Percentiles rank a stretch among this genome's conserved stretches.
Conservation (phyloP, 2,888 invertebrate species). For the Synergus umbraculus region DNA sequence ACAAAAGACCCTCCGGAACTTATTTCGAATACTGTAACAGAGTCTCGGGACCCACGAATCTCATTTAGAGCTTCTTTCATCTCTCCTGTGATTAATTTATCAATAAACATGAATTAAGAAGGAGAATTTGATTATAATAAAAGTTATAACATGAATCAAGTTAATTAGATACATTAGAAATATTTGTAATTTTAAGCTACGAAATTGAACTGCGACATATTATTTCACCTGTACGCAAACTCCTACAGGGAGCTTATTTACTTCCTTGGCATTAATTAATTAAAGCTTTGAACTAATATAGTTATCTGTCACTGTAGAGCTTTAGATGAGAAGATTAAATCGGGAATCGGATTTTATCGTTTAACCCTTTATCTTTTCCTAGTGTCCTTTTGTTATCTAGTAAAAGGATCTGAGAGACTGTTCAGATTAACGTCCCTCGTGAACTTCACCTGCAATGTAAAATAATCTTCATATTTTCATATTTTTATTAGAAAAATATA, state of each 20-base stretch:
- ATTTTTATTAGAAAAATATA: too few relatives aligned
- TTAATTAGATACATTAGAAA: too few relatives aligned
- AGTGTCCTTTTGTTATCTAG: neutral
- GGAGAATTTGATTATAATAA: neutral
- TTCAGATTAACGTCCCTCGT: neutral
- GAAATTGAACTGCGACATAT: too few relatives aligned
- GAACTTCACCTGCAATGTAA: neutral
- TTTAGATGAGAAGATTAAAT: constrained; percentile 34
- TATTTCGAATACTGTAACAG: constrained; percentile 36
- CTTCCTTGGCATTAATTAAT: constrained; percentile 5
- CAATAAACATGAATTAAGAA: neutral
- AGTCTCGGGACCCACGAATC: constrained; percentile 22
- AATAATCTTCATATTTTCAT: neutral
- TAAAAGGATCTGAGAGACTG: neutral
- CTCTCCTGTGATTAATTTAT: neutral
- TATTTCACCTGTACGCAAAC: too few relatives aligned
- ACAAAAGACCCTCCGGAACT: constrained; percentile 40
- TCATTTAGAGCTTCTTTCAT: constrained; percentile 30
- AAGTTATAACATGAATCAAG: neutral
- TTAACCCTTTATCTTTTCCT: constrained; percentile 26
- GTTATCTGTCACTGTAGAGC: neutral
- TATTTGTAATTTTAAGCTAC: too few relatives aligned
- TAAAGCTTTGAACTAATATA: neutral
- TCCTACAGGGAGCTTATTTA: neutral
- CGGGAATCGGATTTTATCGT: constrained; percentile 30